These are phyloP conservation scores for Danionella cerebrum DNA, from an alignment of 2,113 vertebrate species.

Conservation along the genomic window DNA sequence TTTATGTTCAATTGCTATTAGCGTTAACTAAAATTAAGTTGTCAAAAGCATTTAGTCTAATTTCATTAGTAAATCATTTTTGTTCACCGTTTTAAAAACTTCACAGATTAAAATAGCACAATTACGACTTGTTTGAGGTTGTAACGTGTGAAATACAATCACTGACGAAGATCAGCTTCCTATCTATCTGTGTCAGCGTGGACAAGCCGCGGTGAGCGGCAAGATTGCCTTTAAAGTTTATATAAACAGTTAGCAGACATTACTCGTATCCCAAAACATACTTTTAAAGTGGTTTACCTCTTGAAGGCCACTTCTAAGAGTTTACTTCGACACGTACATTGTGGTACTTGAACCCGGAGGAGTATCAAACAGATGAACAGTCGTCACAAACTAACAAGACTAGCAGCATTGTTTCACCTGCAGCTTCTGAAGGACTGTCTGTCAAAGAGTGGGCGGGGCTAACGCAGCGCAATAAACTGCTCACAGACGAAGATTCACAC, in stretches of 20 bases:
- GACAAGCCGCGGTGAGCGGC: too few species aligned
- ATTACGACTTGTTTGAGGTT: not conserved
- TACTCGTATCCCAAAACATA: too few species aligned
- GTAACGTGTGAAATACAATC: not conserved
- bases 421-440: not conserved
- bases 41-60: too few species aligned
- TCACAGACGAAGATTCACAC: too few species aligned
- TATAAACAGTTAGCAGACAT: too few species aligned
- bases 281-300: constrained; percentile 8
- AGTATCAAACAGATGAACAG: not conserved
- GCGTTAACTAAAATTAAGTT: too few species aligned
- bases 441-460: constrained; percentile 2
- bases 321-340: constrained; percentile 10
- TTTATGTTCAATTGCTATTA: too few species aligned
- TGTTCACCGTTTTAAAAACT: too few species aligned
- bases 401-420: not conserved
- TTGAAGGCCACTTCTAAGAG: not conserved
- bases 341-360: not conserved
- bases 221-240: too few species aligned
- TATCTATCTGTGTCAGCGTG: not conserved
- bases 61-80: too few species aligned
- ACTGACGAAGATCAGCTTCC: not conserved
- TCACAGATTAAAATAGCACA: not conserved
- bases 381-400: not conserved
- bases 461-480: too few species aligned